These are phyloP conservation scores for Lepeophtheirus nordmannii DNA, from an alignment of 2,888 invertebrate species.

Conservation along the genomic window DNA sequence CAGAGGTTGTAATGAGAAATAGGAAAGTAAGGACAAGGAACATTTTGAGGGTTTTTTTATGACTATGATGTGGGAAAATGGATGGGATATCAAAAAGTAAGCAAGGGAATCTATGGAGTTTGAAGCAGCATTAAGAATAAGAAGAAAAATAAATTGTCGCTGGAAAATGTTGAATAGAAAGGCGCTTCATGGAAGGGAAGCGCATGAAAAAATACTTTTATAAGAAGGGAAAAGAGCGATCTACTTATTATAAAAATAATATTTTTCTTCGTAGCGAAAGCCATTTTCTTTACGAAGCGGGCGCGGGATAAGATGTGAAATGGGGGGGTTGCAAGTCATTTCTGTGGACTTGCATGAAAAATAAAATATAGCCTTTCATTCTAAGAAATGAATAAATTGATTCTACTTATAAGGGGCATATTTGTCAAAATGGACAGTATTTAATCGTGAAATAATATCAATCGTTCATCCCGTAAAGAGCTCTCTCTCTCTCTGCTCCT, in stretches of 20 bases:
- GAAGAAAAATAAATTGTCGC: neutral
- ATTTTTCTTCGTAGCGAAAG: conserved; percentile 2
- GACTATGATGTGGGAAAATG: neutral
- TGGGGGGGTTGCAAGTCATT: neutral
- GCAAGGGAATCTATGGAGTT: too few relatives aligned
- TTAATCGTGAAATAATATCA: too few relatives aligned
- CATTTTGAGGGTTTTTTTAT: neutral
- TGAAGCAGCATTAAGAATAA: too few relatives aligned
- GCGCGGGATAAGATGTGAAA: neutral
- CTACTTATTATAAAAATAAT: neutral
- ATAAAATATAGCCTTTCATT: too few relatives aligned
- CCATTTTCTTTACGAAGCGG: conserved; percentile 1
- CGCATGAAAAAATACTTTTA: conserved; percentile 1
- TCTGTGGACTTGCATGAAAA: neutral
- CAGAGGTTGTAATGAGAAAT: conserved; percentile 40
- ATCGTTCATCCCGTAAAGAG: too few relatives aligned
- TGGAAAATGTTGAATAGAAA: neutral
- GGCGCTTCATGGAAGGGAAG: neutral
- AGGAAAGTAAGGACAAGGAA: conserved; percentile 33
- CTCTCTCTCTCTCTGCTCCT: too few relatives aligned
- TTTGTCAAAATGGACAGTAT: too few relatives aligned
- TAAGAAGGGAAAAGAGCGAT: neutral
- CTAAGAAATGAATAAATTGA: too few relatives aligned
- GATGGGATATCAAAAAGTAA: too few relatives aligned
- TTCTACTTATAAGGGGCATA: too few relatives aligned